phyloP scores from a whole-genome alignment of 2,888 invertebrate species.

The Calameuta pallipes region DNA sequence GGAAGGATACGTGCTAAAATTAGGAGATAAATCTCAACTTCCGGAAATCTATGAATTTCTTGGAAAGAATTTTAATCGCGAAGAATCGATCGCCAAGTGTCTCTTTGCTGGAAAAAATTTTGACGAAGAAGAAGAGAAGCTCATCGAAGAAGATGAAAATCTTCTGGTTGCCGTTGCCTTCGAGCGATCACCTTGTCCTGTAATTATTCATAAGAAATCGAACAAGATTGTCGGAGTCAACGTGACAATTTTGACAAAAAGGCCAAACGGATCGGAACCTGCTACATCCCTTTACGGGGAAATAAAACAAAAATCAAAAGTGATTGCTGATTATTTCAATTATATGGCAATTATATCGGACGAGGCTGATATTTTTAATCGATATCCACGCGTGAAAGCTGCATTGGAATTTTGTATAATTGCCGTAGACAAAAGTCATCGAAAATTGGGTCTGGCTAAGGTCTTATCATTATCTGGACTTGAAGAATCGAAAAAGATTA shows the following conservation, averaged over 20 bases:
- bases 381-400: slow-evolving; percentile 27
- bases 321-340: slow-evolving; percentile 37
- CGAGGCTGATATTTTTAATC: slow-evolving; percentile 24
- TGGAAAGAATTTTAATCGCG: slow-evolving; percentile 38
- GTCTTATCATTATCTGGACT: slow-evolving; percentile 30
- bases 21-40: slow-evolving; percentile 25
- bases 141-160: slow-evolving; percentile 38
- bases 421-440: slow-evolving; percentile 36
- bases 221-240: slow-evolving; percentile 34
- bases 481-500: slow-evolving; percentile 19
- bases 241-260: slow-evolving; percentile 35
- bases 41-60: slow-evolving; percentile 31
- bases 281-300: slow-evolving; percentile 22
- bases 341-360: slow-evolving; percentile 35
- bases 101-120: slow-evolving; percentile 22
- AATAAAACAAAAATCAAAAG: slow-evolving; percentile 16
- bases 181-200: slow-evolving; percentile 32
- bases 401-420: slow-evolving; percentile 43
- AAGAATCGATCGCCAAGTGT: slow-evolving; percentile 41
- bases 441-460: slow-evolving; percentile 35
- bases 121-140: slow-evolving; percentile 22
- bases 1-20: slow-evolving; percentile 15
- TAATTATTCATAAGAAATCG: slow-evolving; percentile 26
- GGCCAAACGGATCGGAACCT: slow-evolving; percentile 21
- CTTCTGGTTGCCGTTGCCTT: slow-evolving; percentile 28